A percentile compares a stretch with the other conserved stretches of the same genome.
Conservation (phyloP, 37 sponge, comb jelly and placozoan genomes). For the Haliclona indistincta region DNA sequence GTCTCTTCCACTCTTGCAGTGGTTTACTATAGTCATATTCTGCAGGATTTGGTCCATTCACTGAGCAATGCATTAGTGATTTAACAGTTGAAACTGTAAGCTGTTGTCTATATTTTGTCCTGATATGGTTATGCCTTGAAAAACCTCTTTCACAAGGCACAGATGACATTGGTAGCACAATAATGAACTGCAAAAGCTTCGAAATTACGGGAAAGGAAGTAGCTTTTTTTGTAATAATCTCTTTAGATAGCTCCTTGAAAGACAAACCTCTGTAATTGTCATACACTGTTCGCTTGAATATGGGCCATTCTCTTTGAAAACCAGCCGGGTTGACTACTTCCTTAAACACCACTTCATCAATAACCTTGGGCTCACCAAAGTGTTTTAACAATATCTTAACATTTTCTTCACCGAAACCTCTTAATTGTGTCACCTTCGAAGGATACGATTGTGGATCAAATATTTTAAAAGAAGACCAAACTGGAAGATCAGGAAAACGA, state of each 20-base stretch:
- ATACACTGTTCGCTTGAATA: slow-evolving; percentile 3
- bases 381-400: background rate
- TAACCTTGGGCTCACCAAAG: background rate
- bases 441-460: slow-evolving; percentile 5
- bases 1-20: too few relatives aligned
- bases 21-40: too few relatives aligned
- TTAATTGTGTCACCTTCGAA: background rate
- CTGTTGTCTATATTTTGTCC: slow-evolving; percentile 1
- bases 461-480: background rate
- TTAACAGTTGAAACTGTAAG: too few relatives aligned
- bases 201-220: slow-evolving; percentile 9
- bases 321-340: background rate
- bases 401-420: background rate
- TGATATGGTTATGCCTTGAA: background rate
- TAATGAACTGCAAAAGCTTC: background rate
- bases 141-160: slow-evolving; percentile 13
- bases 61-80: too few relatives aligned
- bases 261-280: slow-evolving; percentile 16
- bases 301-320: slow-evolving; percentile 5
- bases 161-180: slow-evolving; percentile 10
- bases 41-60: too few relatives aligned
- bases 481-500: slow-evolving; percentile 5
- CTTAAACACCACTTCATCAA: background rate
- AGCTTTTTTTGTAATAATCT: background rate
- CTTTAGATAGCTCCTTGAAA: slow-evolving; percentile 2